phyloP scores from a whole-genome alignment of 2,888 invertebrate genomes.

The Sesia apiformis region DNA sequence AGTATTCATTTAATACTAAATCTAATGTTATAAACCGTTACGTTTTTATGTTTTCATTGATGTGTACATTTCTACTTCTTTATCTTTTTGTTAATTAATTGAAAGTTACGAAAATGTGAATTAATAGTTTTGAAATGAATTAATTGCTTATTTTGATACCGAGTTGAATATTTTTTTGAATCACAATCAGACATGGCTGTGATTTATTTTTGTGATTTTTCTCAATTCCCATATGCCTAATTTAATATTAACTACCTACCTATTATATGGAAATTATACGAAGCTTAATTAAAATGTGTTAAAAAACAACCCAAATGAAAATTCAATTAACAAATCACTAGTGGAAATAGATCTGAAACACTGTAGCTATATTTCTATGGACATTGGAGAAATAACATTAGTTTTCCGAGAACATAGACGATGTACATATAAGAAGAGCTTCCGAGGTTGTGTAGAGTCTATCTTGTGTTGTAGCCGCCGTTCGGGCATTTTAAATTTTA shows the following conservation, averaged over 20 bases:
- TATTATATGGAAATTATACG: not conserved
- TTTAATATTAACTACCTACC: not conserved
- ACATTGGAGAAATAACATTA: not conserved
- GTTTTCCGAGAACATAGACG: constrained; percentile 4
- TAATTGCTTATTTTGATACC: too few relatives aligned
- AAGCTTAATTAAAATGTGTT: not conserved
- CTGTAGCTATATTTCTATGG: not conserved
- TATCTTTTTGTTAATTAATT: too few relatives aligned
- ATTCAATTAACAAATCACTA: constrained; percentile 5
- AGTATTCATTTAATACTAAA: not conserved
- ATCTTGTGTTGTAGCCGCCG: constrained; percentile 23
- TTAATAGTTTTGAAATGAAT: too few relatives aligned
- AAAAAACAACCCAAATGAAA: constrained; percentile 1
- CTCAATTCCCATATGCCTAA: not conserved
- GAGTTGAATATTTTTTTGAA: too few relatives aligned
- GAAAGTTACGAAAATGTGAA: too few relatives aligned
- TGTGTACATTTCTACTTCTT: too few relatives aligned
- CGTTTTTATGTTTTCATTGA: too few relatives aligned
- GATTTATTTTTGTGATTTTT: not conserved
- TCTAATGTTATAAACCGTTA: too few relatives aligned
- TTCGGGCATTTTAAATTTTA: constrained; percentile 21
- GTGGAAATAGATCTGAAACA: constrained; percentile 9
- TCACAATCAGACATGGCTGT: too few relatives aligned
- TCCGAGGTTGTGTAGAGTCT: constrained; percentile 60
- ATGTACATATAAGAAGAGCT: constrained; percentile 35